A percentile compares a stretch with the other conserved stretches of the same genome.
These are phyloP conservation scores for Macroramphosus scolopax DNA, from an alignment of 2,797 vertebrate genomes.

Conservation along the genomic window DNA sequence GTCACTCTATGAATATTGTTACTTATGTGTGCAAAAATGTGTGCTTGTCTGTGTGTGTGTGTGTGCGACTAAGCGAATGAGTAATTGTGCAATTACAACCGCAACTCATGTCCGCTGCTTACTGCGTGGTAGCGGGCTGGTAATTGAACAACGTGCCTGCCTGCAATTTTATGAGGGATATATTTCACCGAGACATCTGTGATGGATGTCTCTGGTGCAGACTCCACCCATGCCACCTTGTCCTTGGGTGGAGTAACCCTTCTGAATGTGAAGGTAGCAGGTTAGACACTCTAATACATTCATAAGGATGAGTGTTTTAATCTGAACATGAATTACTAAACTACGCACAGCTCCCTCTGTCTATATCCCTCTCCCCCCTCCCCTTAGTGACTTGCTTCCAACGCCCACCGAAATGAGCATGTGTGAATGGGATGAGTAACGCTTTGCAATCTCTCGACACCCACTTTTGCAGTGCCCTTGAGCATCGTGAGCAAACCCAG, in stretches of 20 bases:
- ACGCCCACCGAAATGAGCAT: slow-evolving; percentile 8
- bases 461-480: slow-evolving; percentile 17
- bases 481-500: background rate
- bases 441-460: slow-evolving; percentile 2
- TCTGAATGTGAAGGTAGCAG: slow-evolving; percentile 22
- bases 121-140: slow-evolving; percentile 18
- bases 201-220: slow-evolving; percentile 19
- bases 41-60: background rate
- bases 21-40: slow-evolving; percentile 9
- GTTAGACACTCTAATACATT: slow-evolving; percentile 8
- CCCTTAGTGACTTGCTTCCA: slow-evolving; percentile 6
- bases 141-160: slow-evolving; percentile 48
- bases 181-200: slow-evolving; percentile 48
- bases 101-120: slow-evolving; percentile 52
- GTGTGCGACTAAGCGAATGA: slow-evolving; percentile 35
- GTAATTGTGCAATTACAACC: slow-evolving; percentile 61
- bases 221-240: slow-evolving; percentile 25
- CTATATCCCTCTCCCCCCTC: slow-evolving; percentile 9
- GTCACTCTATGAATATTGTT: slow-evolving; percentile 5
- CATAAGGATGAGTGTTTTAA: slow-evolving; percentile 25
- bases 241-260: slow-evolving; percentile 23
- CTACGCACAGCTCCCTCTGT: slow-evolving; percentile 3
- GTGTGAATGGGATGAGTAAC: slow-evolving; percentile 22
- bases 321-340: slow-evolving; percentile 8
- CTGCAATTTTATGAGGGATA: slow-evolving; percentile 54